Evolutionary conservation across 2,113 vertebrate genomes (phyloP).

Genomic region (Phasianus colchicus): DNA sequence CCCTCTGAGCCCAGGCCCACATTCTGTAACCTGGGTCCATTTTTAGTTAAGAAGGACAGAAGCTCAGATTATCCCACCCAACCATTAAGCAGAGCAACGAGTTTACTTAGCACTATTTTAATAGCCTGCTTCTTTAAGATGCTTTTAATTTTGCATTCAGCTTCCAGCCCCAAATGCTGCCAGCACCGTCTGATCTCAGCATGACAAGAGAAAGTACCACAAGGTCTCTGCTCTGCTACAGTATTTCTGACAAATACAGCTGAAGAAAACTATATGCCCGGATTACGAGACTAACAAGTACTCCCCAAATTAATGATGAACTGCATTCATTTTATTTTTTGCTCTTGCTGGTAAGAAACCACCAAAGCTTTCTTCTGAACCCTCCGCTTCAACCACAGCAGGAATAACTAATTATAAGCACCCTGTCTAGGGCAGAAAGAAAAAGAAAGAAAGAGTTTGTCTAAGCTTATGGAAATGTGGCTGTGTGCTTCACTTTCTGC

Average conservation of each 20-base stretch:
- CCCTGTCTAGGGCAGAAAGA: conserved; percentile 8
- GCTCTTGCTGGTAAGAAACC: conserved; percentile 28
- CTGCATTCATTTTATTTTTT: background rate
- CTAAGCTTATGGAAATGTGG: conserved; percentile 61
- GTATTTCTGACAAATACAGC: conserved; percentile 14
- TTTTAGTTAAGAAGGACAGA: conserved; percentile 30
- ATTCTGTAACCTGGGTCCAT: background rate
- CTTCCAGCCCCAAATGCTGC: conserved; percentile 49
- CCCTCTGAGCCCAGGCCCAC: background rate
- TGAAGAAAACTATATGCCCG: conserved; percentile 32
- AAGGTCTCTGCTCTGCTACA: background rate
- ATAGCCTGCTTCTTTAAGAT: conserved; percentile 32
- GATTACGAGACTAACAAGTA: conserved; percentile 35
- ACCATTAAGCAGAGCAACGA: conserved; percentile 3
- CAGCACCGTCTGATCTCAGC: conserved; percentile 55
- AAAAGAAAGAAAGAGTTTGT: conserved; percentile 37
- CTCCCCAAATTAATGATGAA: conserved; percentile 1
- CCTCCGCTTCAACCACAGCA: background rate
- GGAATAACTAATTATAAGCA: conserved; percentile 56
- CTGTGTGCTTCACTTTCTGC: conserved; percentile 53
- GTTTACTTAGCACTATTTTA: conserved; percentile 32
- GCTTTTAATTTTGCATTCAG: conserved; percentile 57
- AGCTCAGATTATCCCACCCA: conserved; percentile 46
- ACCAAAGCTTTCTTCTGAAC: conserved; percentile 33
- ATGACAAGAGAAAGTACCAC: background rate